Conservation (phyloP, 1,140 invertebrate genomes). For the Scaptomyza graminum region DNA sequence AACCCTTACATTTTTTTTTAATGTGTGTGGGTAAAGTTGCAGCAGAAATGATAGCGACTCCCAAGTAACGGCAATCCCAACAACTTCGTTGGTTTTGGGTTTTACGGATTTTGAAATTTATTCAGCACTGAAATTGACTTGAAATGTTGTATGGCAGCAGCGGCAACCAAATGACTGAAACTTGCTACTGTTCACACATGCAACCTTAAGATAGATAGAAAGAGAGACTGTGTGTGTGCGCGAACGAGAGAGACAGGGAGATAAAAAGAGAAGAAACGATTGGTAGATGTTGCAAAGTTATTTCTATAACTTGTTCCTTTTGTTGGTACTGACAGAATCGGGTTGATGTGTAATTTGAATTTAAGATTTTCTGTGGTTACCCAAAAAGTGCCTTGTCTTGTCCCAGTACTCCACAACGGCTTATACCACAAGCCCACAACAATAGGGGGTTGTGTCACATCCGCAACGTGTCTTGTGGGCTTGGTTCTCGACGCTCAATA, state of each 20-base stretch:
- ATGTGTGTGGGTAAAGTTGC: conserved; percentile 32
- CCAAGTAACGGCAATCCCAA: conserved; percentile 53
- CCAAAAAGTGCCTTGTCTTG: conserved; percentile 58
- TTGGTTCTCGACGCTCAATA: conserved; percentile 54
- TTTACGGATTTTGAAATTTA: conserved; percentile 78
- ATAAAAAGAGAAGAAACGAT: not conserved
- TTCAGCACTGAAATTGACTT: conserved; percentile 71
- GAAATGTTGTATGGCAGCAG: conserved; percentile 42
- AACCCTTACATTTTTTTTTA: conserved; percentile 5
- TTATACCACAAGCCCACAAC: not conserved
- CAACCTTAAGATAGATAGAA: not conserved
- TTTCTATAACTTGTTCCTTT: conserved; percentile 75
- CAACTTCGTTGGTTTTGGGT: conserved; percentile 71
- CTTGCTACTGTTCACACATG: conserved; percentile 38
- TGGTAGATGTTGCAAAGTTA: conserved; percentile 50
- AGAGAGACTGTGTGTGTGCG: not conserved
- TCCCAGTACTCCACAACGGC: not conserved
- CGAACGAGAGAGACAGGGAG: not conserved
- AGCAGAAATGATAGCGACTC: not conserved
- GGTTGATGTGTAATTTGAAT: conserved; percentile 78
- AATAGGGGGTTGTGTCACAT: conserved; percentile 16
- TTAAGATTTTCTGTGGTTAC: conserved; percentile 77
- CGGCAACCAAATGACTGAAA: conserved; percentile 47
- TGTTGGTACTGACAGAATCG: conserved; percentile 62
- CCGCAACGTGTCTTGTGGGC: conserved; percentile 31